Base-by-base conservation (phyloP, 2,888 invertebrate genomes). In the Tridacna crocea region DNA sequence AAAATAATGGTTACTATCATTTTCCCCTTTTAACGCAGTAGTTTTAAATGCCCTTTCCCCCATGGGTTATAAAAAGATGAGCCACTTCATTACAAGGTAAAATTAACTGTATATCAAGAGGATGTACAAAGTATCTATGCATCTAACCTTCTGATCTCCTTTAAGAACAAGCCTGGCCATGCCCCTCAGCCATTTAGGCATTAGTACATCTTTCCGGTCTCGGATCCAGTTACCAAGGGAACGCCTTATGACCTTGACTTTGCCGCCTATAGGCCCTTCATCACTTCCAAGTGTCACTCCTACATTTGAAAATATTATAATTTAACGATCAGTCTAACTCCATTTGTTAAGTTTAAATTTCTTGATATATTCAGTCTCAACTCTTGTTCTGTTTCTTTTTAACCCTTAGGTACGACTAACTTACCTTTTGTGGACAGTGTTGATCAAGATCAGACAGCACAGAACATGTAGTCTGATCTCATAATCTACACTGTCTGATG, bases 141-240 rank as follows among this genome's bases (percentile, higher is more conserved):
- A 55, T 3, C 55, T 19, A 84, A 95, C 94, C 91, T 94, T 94
- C 68, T 90, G 87, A 87, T 95, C 94, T 15, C 94, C 95, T n/a
- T 92, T 90, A 72, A 93, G 84, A 12, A 93, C 95, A 87, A 98
- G 95, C 94, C 97, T 97, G 78, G 96, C 95, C 0, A 98, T 95
- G 6, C 98, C 97, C 58, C 96, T 96, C 65, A 98, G 95, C 89
- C 97, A 97, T 0, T 96, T 96, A 0, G 98, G 95, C 76, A 94
- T 92, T 17, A 95, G 82, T 13, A 95, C 94, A 85, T 96, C 96
- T 83, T 95, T 96, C 94, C 97, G 96, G 80, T 96, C 95, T 48
- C 94, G 92, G 94, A 96, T 96, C 97, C 97, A 97, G 19, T 91
- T 91, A 27, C 94, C 95, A 4, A 84, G 63, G 12, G 77, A 77